phyloP scores from a whole-genome alignment of 2,113 vertebrate genomes.

The Amblyopsis rosae region DNA sequence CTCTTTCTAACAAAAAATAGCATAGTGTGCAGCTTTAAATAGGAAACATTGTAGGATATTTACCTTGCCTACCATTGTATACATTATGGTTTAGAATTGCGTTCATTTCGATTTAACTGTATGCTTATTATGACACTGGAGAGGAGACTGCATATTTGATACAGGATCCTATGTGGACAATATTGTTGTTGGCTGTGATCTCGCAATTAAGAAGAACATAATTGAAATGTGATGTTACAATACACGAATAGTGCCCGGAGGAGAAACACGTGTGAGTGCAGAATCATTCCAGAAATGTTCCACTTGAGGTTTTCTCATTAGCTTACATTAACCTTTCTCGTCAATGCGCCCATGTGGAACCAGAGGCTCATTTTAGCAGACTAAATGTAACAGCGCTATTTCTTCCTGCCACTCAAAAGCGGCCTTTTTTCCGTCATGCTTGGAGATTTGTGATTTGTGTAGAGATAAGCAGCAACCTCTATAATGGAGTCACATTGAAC shows the following conservation, averaged over 20 bases:
- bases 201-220: slow-evolving; percentile 57
- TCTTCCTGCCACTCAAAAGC: not conserved
- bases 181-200: slow-evolving; percentile 8
- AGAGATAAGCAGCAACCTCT: too few relatives aligned
- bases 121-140: slow-evolving; percentile 2
- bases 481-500: too few relatives aligned
- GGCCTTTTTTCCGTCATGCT: not conserved
- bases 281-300: slow-evolving; percentile 64
- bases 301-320: slow-evolving; percentile 72
- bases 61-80: not conserved
- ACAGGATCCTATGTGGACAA: slow-evolving; percentile 4
- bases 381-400: slow-evolving; percentile 1
- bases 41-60: too few relatives aligned
- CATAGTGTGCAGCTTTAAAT: too few relatives aligned
- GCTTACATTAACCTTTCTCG: slow-evolving; percentile 59
- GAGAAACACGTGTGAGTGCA: slow-evolving; percentile 47
- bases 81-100: slow-evolving; percentile 1
- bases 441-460: too few relatives aligned
- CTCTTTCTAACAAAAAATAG: too few relatives aligned
- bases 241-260: slow-evolving; percentile 33
- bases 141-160: slow-evolving; percentile 6
- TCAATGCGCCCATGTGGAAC: slow-evolving; percentile 27
- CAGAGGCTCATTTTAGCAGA: slow-evolving; percentile 27
- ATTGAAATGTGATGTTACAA: slow-evolving; percentile 52
- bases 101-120: not conserved